A percentile compares a stretch with the other conserved stretches of the same genome.
Evolutionary conservation across 2,888 invertebrate species (phyloP).

Genomic region (Phengaris alcon): DNA sequence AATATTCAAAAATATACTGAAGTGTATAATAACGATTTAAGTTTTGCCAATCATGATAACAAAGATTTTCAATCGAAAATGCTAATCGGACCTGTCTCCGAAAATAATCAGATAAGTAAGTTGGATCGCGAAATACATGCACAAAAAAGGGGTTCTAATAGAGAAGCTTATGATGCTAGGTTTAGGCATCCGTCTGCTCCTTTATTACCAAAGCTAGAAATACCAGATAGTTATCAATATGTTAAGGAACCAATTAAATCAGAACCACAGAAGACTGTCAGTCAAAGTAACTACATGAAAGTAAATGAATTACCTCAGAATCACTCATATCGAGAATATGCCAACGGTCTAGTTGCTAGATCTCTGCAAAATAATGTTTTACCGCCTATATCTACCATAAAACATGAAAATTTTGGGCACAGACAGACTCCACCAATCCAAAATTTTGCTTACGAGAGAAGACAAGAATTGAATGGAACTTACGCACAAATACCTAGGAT

Average conservation of each 20-base stretch:
- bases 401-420: constrained; percentile 69
- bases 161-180: constrained; percentile 66
- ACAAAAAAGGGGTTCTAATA: constrained; percentile 68
- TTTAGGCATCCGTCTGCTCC: constrained; percentile 68
- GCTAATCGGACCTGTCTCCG: constrained; percentile 77
- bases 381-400: constrained; percentile 75
- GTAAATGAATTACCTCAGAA: constrained; percentile 41
- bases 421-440: constrained; percentile 61
- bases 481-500: constrained; percentile 55
- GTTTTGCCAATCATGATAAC: constrained; percentile 72
- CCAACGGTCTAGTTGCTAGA: constrained; percentile 52
- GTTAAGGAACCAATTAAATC: constrained; percentile 61
- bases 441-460: constrained; percentile 58
- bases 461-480: constrained; percentile 51
- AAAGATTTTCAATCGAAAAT: constrained; percentile 79
- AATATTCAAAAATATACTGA: constrained; percentile 73
- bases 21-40: constrained; percentile 69
- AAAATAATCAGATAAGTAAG: constrained; percentile 69
- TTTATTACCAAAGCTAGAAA: constrained; percentile 71
- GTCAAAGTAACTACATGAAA: constrained; percentile 50
- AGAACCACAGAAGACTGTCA: constrained; percentile 52
- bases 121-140: constrained; percentile 61
- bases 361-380: constrained; percentile 59
- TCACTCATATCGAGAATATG: constrained; percentile 57
- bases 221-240: constrained; percentile 68